Evolutionary conservation across 2,797 vertebrate species (phyloP).

Genomic region (Argentina silus): DNA sequence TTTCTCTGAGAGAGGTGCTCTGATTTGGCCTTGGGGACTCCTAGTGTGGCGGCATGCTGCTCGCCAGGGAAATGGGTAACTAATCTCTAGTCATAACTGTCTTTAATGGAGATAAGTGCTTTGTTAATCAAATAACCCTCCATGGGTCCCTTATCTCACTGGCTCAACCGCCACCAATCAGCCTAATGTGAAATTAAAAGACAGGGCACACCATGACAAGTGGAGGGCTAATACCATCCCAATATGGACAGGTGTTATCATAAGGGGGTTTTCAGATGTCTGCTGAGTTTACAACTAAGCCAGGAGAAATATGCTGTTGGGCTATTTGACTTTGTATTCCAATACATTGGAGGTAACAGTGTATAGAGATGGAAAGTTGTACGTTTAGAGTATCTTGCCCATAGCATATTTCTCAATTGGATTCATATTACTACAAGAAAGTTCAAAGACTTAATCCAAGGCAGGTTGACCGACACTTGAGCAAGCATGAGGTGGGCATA

Average conservation of each 20-base stretch:
- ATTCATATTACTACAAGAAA: neutral
- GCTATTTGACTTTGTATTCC: neutral
- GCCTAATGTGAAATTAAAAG: conserved; percentile 70
- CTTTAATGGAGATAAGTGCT: conserved; percentile 11
- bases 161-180: conserved; percentile 46
- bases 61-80: conserved; percentile 8
- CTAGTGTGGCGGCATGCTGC: neutral
- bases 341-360: neutral
- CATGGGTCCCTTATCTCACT: conserved; percentile 8
- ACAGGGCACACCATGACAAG: neutral
- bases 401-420: neutral
- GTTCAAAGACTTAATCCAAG: too few species aligned
- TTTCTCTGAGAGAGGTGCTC: neutral
- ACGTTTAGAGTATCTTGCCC: neutral
- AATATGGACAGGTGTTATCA: neutral
- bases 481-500: too few species aligned
- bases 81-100: conserved; percentile 5
- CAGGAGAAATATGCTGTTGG: neutral
- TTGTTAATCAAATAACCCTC: conserved; percentile 29
- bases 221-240: neutral
- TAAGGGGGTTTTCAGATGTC: neutral
- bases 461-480: too few species aligned
- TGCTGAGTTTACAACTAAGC: neutral
- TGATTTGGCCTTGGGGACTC: neutral
- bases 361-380: neutral